Percentiles rank a stretch among this genome's conserved stretches.
These are phyloP conservation scores for Girardinus metallicus DNA, from an alignment of 2,797 vertebrate species.

Conservation along the genomic window DNA sequence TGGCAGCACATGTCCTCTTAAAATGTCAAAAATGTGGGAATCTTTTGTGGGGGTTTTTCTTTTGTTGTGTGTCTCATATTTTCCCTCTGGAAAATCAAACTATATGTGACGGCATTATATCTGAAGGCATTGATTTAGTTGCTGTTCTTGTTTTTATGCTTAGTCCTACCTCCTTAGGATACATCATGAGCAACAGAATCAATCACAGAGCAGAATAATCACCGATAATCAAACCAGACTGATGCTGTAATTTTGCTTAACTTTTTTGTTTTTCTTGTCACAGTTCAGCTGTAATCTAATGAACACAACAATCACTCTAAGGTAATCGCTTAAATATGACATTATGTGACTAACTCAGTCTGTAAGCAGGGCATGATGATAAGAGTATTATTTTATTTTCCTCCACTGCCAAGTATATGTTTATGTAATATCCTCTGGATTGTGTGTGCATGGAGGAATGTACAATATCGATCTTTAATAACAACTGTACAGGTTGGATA, in stretches of 20 bases:
- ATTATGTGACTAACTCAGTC: not conserved
- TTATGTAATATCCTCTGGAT: not conserved
- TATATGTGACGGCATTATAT: not conserved
- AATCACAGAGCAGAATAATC: conserved; percentile 7
- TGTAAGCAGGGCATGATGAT: not conserved
- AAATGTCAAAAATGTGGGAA: not conserved
- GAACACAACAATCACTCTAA: not conserved
- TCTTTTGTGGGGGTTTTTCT: not conserved
- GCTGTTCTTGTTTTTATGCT: not conserved
- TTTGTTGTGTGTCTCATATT: not conserved
- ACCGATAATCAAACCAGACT: not conserved
- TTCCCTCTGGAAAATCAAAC: not conserved
- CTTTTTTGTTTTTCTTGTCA: not conserved
- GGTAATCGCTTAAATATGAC: not conserved
- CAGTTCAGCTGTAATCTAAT: conserved; percentile 2
- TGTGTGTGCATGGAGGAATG: conserved; percentile 1
- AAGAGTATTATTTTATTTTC: not conserved
- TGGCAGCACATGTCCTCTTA: not conserved
- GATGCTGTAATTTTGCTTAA: not conserved
- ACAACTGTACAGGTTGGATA: not conserved
- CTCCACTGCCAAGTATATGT: not conserved
- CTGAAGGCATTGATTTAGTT: not conserved
- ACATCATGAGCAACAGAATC: not conserved
- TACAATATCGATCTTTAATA: not conserved
- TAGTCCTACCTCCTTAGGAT: not conserved